Evolutionary conservation across 2,113 vertebrate species (phyloP).

Genomic region (Calidris pygmaea): DNA sequence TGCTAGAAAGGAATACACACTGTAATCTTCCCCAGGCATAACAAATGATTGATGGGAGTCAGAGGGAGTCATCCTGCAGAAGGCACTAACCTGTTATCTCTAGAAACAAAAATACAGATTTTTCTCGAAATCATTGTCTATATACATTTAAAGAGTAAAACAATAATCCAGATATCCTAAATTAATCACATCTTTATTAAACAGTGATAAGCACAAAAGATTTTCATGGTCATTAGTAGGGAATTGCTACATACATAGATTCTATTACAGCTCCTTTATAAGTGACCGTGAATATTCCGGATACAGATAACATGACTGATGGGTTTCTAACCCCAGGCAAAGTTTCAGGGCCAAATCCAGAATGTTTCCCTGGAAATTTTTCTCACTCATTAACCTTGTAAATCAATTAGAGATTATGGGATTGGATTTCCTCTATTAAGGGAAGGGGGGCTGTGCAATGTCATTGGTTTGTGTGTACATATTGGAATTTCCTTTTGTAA

Average conservation of each 20-base stretch:
- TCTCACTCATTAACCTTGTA: background rate
- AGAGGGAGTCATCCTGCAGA: background rate
- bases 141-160: background rate
- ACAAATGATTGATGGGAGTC: background rate
- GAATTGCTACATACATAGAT: background rate
- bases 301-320: background rate
- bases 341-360: background rate
- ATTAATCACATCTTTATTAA: conserved; percentile 1
- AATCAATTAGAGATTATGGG: background rate
- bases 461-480: fast-evolving
- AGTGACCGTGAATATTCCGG: background rate
- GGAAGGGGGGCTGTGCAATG: background rate
- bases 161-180: background rate
- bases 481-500: background rate
- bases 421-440: background rate
- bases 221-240: background rate
- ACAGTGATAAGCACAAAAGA: background rate
- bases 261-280: background rate
- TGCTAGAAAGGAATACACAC: background rate
- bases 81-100: background rate
- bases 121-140: background rate
- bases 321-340: background rate
- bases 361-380: background rate
- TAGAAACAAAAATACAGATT: background rate
- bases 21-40: background rate